Evolutionary conservation across 2,797 vertebrate genomes (phyloP).

Genomic region (Oryzias sinensis): DNA sequence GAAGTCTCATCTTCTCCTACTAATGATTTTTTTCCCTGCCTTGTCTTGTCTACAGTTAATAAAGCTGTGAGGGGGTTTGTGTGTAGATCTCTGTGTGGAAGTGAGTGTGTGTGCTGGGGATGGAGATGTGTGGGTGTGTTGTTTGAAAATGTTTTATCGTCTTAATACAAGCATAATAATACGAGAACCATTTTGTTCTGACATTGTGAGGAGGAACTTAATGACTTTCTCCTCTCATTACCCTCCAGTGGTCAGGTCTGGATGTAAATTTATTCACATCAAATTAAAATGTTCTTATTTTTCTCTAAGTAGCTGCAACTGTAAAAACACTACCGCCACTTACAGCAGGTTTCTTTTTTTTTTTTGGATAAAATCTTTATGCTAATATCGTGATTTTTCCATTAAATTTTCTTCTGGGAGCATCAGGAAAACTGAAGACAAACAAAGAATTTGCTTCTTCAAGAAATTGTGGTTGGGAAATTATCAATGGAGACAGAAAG

Average conservation of each 20-base stretch:
- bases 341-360: neutral
- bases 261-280: constrained; percentile 6
- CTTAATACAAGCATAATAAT: constrained; percentile 33
- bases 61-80: constrained; percentile 17
- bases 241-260: constrained; percentile 24
- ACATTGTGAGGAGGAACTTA: constrained; percentile 6
- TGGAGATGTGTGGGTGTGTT: constrained; percentile 25
- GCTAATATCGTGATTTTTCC: too few species aligned
- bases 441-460: too few species aligned
- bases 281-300: neutral
- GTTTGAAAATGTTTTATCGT: constrained; percentile 39
- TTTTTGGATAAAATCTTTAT: too few species aligned
- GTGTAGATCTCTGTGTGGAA: constrained; percentile 2
- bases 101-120: constrained; percentile 5
- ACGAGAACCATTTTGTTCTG: constrained; percentile 22
- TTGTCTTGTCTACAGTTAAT: constrained; percentile 32
- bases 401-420: too few species aligned
- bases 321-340: neutral
- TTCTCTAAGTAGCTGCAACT: neutral
- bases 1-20: constrained; percentile 45
- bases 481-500: too few species aligned
- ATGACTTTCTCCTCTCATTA: constrained; percentile 33
- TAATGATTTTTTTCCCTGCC: constrained; percentile 50
- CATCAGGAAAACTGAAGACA: too few species aligned
- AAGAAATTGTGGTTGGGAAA: too few species aligned